Evolutionary conservation across 2,113 vertebrate species (phyloP), one percentile per base, ranked within the genome.

Genomic region (Sylvietta virens): DNA sequence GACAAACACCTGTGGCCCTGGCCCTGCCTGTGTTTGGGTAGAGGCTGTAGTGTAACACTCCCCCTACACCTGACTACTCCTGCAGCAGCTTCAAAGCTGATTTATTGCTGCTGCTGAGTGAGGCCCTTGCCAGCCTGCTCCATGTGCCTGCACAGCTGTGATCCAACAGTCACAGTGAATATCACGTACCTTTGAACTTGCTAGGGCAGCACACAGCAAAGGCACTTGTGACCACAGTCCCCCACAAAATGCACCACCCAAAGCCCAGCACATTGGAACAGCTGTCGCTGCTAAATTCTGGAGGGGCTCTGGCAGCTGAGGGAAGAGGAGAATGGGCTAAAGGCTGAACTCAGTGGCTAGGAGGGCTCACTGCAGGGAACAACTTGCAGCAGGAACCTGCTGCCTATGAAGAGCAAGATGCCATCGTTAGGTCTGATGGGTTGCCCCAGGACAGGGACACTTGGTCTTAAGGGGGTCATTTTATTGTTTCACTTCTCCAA

Each of bases 401-500:
- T 69, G 57, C 20, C 51, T 10, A 7, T 5, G 13, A 50, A 58
- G 51, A 65, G 64, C 56, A 67, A 66, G 42, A 82, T 67, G 65
- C 22, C 28, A 30, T 11, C 22, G 5, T 23, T 31, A 7, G 14
- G 60, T 45, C 27, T 47, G 9, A 81, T 28, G 54, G 81, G 62
- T 9, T 64, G 44, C 24, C 10, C 13, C 4, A 57, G 13, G 45
- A 85, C 51, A 47, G 23, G 14, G 31, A 83, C 33, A 27, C 11
- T 42, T 88, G 44, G 57, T 79, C 81, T 97, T 97, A 97, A 97
- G 96, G 97, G 98, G 97, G 97, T 94, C 39, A 37, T 96, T 98
- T 98, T 98, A 98, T 98, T 98, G 92, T 94, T 92, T 97, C 95
- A 97, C 97, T 97, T 96, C 91, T 98, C 97, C 98, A 98, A 98